Conservation (phyloP, 2,797 vertebrate genomes). For the Potorous gilbertii region DNA sequence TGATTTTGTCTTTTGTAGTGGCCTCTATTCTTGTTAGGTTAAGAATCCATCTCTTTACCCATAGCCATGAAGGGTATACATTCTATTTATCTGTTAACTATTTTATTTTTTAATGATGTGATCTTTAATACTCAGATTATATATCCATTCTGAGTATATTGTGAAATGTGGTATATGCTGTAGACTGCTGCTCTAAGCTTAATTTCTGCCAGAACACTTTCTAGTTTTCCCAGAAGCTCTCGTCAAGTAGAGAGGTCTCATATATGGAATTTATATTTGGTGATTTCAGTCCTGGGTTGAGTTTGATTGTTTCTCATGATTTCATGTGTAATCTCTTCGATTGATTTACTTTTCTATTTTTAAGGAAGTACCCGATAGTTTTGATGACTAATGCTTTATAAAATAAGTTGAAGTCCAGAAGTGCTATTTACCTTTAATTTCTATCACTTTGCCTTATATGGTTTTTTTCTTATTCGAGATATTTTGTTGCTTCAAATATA, state of each 20-base stretch:
- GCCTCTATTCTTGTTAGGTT: not conserved
- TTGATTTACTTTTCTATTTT: not conserved
- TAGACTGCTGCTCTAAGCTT: not conserved
- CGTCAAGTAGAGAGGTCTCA: not conserved
- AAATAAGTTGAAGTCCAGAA: not conserved
- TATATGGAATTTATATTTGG: not conserved
- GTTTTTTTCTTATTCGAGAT: not conserved
- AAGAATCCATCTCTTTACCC: not conserved
- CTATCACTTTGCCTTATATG: not conserved
- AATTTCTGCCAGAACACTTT: not conserved
- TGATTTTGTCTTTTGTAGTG: not conserved
- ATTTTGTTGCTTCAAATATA: not conserved
- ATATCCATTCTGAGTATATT: not conserved
- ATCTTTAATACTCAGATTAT: not conserved
- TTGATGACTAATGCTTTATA: not conserved
- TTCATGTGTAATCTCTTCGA: not conserved
- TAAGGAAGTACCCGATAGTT: not conserved
- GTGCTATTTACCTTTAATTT: not conserved
- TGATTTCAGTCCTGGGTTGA: not conserved
- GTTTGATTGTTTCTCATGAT: not conserved
- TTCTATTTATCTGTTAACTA: not conserved
- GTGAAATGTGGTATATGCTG: not conserved
- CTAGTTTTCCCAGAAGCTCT: not conserved
- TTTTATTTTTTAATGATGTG: not conserved
- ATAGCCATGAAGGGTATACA: not conserved